Evolutionary conservation across 2,797 vertebrate genomes (phyloP), one percentile per base, ranked within the genome.

Genomic region (Coranthus polyacanthus): DNA sequence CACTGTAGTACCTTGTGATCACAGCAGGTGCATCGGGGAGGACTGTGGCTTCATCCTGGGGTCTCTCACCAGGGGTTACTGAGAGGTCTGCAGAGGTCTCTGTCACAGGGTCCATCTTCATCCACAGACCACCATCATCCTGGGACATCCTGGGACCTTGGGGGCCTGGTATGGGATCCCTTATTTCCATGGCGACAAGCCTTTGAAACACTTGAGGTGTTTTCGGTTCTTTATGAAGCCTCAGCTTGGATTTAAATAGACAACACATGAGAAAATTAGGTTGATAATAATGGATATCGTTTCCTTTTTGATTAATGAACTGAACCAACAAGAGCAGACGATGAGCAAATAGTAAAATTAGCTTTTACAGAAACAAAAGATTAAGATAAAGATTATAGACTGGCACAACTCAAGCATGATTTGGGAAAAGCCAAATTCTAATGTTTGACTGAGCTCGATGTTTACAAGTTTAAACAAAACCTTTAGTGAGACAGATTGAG

Each of bases 101-200:
- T 44, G 15, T 26, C 22, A 37, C 42, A 0, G 46, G 13, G 38
- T 84, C 78, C 51, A 63, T 72, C 21, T 73, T 85, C 72, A 87
- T 73, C 71, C 61, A 68, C 29, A 74, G 38, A 41, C 72, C 73
- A 8, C 34, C 11, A 7, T 83, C 65, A 3, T 81, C 79, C 21
- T 57, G 44, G 43, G 68, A 72, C 13, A 53, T 15, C 2, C 54
- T 43, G 39, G 32, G 46, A 24, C 41, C 60, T 63, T 17, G 68
- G 7, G 63, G 39, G 6, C 20, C 49, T 45, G 39, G 12, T 16
- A 9, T 46, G 4, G 55, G 24, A 59, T 73, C 16, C 29, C 17
- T 59, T 29, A 62, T 68, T 58, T 80, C 77, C 85, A 81, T 84
- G 45, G 18, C 26, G 11, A 59, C 22, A 13, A 11, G 32, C 2